A percentile compares a stretch with the other conserved stretches of the same genome.
Evolutionary conservation across 2,797 vertebrate species (phyloP).

Genomic region (Poeciliopsis gracilis): DNA sequence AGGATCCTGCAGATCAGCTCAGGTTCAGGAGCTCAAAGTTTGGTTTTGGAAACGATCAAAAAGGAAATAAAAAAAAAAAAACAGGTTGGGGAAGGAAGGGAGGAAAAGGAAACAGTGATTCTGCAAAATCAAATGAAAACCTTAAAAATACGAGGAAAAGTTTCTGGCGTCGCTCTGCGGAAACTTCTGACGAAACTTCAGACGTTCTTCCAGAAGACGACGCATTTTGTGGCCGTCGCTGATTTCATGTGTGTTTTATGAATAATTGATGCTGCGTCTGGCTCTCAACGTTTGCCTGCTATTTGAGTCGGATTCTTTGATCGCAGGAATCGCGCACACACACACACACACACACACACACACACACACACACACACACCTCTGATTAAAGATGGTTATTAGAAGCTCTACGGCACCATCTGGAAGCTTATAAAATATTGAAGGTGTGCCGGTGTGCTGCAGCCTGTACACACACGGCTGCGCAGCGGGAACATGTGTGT

Average conservation of each 20-base stretch:
- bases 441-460: constrained; percentile 41
- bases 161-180: too few species aligned
- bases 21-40: too few species aligned
- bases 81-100: too few species aligned
- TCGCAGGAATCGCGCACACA: constrained; percentile 35
- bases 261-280: constrained; percentile 67
- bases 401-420: constrained; percentile 57
- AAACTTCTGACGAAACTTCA: background rate
- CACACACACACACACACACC: constrained; percentile 5
- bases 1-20: too few species aligned
- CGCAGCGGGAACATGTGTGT: background rate
- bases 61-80: too few species aligned
- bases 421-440: constrained; percentile 72
- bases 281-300: constrained; percentile 50
- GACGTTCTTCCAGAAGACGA: background rate
- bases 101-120: background rate
- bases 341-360: constrained; percentile 4
- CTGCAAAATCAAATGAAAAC: background rate
- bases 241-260: constrained; percentile 33
- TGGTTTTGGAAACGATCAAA: too few species aligned
- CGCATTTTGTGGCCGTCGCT: constrained; percentile 12
- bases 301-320: constrained; percentile 58
- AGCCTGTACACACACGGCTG: constrained; percentile 12
- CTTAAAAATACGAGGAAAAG: too few species aligned
- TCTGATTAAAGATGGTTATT: constrained; percentile 55